Evolutionary conservation across 2,113 vertebrate species (phyloP).

Genomic region (Albula goreensis): DNA sequence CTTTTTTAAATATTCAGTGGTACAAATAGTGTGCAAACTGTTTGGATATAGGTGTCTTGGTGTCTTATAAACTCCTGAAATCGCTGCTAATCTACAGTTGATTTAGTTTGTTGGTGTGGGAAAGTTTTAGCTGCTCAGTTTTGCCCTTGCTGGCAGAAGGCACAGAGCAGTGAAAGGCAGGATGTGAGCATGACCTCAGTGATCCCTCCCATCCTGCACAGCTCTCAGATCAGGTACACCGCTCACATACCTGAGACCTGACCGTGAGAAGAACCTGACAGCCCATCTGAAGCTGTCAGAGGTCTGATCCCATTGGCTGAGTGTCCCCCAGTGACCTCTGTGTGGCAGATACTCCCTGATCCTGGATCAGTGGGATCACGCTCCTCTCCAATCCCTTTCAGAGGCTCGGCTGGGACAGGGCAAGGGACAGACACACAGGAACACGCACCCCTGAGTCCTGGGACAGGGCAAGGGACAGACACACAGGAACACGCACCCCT

Average conservation of each 20-base stretch:
- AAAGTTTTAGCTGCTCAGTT: too few species aligned
- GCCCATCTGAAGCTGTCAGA: neutral
- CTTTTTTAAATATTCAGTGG: too few species aligned
- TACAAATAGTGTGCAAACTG: too few species aligned
- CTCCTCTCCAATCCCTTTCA: neutral
- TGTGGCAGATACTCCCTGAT: neutral
- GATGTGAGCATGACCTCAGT: too few species aligned
- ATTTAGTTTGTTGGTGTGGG: too few species aligned
- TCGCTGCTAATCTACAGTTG: too few species aligned
- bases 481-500: slow-evolving; percentile 21
- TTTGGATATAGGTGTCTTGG: too few species aligned
- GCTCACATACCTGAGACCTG: neutral
- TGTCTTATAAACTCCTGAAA: too few species aligned
- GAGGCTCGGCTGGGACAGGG: neutral
- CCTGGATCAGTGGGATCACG: neutral
- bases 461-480: slow-evolving; percentile 38
- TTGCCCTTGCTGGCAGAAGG: too few species aligned
- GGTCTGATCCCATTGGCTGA: neutral
- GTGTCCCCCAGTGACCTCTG: neutral
- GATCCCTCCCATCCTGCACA: too few species aligned
- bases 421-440: slow-evolving; percentile 39
- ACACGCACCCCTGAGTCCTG: neutral
- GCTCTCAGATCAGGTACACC: neutral
- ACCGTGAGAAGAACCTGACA: neutral
- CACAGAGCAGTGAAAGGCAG: too few species aligned